A percentile compares a stretch with the other conserved stretches of the same genome.
Conservation (phyloP, 37 sponge, comb jelly and placozoan species). For the Cliona cf. orientalis region DNA sequence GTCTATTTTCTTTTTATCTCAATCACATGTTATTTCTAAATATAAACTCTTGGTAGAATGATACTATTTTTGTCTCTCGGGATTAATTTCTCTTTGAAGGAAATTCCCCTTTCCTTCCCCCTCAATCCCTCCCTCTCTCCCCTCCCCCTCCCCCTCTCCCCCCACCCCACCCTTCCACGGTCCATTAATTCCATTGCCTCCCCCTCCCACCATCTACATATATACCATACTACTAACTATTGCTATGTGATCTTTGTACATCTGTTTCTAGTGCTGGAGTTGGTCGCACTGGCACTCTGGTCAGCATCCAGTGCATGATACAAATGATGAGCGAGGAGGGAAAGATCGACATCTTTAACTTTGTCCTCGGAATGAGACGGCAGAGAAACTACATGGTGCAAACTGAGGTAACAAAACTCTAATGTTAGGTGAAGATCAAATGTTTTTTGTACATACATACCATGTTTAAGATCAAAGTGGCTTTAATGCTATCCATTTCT, state of each 20-base stretch:
- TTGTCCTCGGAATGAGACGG: conserved; percentile 59
- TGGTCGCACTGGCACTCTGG: conserved; percentile 82
- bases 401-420: conserved; percentile 74
- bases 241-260: background rate
- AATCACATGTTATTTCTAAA: too few species aligned
- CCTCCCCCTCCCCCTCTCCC: background rate
- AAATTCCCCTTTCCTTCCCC: background rate
- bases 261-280: conserved; percentile 80
- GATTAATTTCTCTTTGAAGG: background rate
- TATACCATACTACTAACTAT: background rate
- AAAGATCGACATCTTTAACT: conserved; percentile 77
- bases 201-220: background rate
- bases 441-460: too few species aligned
- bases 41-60: too few species aligned
- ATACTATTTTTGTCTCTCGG: conserved; percentile 9
- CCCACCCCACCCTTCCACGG: background rate
- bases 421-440: too few species aligned
- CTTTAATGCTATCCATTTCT: too few species aligned
- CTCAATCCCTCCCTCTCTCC: conserved; percentile 25
- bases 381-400: conserved; percentile 87
- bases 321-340: conserved; percentile 68
- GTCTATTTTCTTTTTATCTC: too few species aligned
- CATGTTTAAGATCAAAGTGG: too few species aligned
- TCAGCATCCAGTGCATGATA: conserved; percentile 65
- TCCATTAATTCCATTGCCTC: background rate